Evolutionary conservation across 1,140 invertebrate species (phyloP).

Genomic region (Pseudomyrmex pallidus): DNA sequence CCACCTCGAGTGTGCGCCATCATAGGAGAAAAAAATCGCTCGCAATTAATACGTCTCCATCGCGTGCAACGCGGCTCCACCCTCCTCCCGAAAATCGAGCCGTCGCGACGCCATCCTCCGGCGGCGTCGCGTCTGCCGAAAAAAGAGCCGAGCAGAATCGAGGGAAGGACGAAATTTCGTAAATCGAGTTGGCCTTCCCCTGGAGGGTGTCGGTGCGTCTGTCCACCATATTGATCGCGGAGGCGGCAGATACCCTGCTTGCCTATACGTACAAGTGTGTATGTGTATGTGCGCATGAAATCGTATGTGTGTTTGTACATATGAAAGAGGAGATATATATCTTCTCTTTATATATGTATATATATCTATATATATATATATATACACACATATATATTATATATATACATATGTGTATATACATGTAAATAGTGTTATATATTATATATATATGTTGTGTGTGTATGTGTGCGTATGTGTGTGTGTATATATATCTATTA

Average conservation of each 20-base stretch:
- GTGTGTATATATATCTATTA: constrained; percentile 65
- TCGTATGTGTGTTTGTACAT: constrained; percentile 25
- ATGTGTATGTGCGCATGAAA: constrained; percentile 48
- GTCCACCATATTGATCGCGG: constrained; percentile 85
- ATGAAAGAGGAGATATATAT: constrained; percentile 8
- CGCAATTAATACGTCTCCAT: constrained; percentile 32
- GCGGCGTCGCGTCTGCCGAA: constrained; percentile 12
- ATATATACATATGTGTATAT: not conserved
- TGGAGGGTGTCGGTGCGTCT: constrained; percentile 82
- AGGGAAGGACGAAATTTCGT: constrained; percentile 79
- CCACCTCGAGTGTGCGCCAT: not conserved
- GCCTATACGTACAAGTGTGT: constrained; percentile 57
- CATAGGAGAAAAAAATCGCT: constrained; percentile 15
- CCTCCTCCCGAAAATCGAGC: constrained; percentile 17
- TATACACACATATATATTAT: not conserved
- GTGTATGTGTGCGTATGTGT: not conserved
- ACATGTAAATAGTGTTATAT: not conserved
- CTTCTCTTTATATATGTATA: not conserved
- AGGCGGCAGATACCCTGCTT: constrained; percentile 77
- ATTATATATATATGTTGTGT: not conserved
- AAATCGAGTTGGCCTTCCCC: constrained; percentile 81
- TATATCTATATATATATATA: not conserved
- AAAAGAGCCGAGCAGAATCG: constrained; percentile 65
- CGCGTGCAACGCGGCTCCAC: not conserved
- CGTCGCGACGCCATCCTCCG: constrained; percentile 62